Evolutionary conservation across 2,113 vertebrate species (phyloP), one percentile per base, ranked within the genome.

Genomic region (Tenrec ecaudatus): DNA sequence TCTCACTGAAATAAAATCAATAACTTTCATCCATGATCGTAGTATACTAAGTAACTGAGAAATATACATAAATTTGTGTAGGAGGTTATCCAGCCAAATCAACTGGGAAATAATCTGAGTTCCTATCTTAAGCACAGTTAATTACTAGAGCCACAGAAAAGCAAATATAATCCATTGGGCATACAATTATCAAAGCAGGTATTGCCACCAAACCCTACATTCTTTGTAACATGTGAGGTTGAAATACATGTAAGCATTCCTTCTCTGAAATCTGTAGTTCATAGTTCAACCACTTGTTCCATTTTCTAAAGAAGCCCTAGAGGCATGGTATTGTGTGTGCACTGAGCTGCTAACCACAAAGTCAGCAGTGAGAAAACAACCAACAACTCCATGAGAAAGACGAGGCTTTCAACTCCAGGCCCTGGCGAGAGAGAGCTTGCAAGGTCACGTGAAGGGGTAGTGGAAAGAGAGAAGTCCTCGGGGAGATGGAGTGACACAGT

Each of bases 141-240:
- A 89, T 71, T 64, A 85, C 88, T 22, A 76, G 87, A 90, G 69
- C 31, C 23, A 82, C 57, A 79, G 58, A 95, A 86, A 86, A 20
- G 64, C 36, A 87, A 83, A 85, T 20, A 9, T 90, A 88, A 5
- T 71, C 25, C 20, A 79, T 1, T 27, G 82, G 43, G 80, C 12
- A 87, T 60, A 47, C 3, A 90, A 47, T 0, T 71, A 89, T 4
- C 38, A 88, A 89, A 87, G 16, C 29, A 93, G 68, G 7, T 77
- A 43, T 47, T 91, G 31, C 71, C 43, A 93, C 33, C 62, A 78
- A 89, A 94, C 60, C 2, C 69, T 77, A 16, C 4, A 87, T 71
- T 62, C 31, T 33, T 83, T 23, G 10, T 43, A 90, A 83, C 38
- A 91, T 2, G 29, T 58, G 81, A 80, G 16, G 64, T 3, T 79